Evolutionary conservation across 1,140 invertebrate genomes (phyloP), one percentile per base, ranked within the genome.

Genomic region (Choristoneura fumiferana): DNA sequence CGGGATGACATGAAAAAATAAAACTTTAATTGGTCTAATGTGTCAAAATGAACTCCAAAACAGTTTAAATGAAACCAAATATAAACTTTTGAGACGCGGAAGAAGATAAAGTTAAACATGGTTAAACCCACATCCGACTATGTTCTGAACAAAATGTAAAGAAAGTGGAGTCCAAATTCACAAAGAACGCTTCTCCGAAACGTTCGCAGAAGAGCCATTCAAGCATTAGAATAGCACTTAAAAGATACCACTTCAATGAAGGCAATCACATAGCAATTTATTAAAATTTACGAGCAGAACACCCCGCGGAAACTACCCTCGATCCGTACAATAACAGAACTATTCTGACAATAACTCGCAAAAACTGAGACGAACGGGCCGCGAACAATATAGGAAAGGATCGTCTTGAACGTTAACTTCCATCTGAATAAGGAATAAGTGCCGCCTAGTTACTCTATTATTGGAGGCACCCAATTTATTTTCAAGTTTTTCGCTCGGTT

Each of bases 261-360:
- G 37, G 60, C 64, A 69, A 63, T 67, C 62, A 67, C 56, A 60
- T 55, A 38, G 58, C 57, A 58, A 69, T 66, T 67, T 61, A 67
- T 61, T 61, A 61, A 57, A 69, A 69, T 69, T 72, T 72, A 69
- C 61, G 62, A 60, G 59, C 60, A 58, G 61, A 64, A 70, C 65
- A 67, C 60, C 62, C 58, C 62, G 57, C 40, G 58, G 53, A 45
- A 55, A 37, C 52, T 45, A 58, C 40, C 37, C 61, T 36, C 61
- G 49, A 59, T 58, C 22, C 22, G 2, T 29, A 29, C 2, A n/a
- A n/a, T n/a, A 29, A 29, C 22, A 6, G 22, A 2, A 29, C 22
- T 29, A 29, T 29, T 29, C 58, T 29, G 55, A 72, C 63, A 72
- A 66, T 69, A 59, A 57, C 33, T 33, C n/a, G 40, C 61, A 52